Conservation (phyloP, 2,113 vertebrate genomes). For the Hippocampus guttulatus region DNA sequence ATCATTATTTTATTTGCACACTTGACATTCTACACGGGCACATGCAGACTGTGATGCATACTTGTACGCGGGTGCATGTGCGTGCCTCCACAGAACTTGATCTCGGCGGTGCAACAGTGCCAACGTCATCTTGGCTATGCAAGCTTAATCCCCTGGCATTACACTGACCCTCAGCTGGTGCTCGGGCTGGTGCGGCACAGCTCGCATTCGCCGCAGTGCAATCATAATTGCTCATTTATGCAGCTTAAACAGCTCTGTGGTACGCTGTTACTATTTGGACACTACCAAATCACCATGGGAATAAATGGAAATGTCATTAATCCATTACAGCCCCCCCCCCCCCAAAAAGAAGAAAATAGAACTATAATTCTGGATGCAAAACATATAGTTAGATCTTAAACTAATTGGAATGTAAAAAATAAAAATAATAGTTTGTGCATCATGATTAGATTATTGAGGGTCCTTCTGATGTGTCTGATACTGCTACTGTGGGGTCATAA, state of each 20-base stretch:
- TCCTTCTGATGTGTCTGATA: too few species aligned
- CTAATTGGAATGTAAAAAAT: too few species aligned
- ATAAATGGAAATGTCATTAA: too few species aligned
- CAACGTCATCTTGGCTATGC: conserved; percentile 46
- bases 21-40: background rate
- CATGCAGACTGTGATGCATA: conserved; percentile 11
- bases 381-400: too few species aligned
- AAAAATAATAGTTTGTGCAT: too few species aligned
- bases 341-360: too few species aligned
- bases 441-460: too few species aligned
- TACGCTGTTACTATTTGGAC: background rate
- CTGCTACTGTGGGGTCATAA: too few species aligned
- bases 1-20: background rate
- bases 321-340: too few species aligned
- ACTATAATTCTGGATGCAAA: too few species aligned
- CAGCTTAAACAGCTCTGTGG: background rate
- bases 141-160: conserved; percentile 54
- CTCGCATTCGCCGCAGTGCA: background rate
- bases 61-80: conserved; percentile 30
- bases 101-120: conserved; percentile 43
- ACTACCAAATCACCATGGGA: background rate
- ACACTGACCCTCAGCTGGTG: conserved; percentile 33
- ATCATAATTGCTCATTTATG: background rate
- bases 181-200: background rate
- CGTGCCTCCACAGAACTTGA: conserved; percentile 49